phyloP scores from a whole-genome alignment of 2,797 vertebrate genomes.

The Rhinella marina region DNA sequence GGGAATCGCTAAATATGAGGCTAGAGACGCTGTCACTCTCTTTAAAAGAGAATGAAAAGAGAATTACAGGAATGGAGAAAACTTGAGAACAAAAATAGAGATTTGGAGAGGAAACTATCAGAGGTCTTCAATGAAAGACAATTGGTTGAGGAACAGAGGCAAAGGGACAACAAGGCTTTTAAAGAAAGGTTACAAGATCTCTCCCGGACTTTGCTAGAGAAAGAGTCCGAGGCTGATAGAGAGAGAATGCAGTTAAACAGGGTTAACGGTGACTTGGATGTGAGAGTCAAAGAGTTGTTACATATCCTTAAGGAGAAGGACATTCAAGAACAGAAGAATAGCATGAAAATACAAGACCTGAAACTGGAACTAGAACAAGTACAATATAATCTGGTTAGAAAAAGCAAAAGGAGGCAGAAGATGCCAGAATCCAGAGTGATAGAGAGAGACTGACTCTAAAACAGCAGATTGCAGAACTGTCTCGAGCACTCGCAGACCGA shows the following conservation, averaged over 20 bases:
- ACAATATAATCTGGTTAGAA: not conserved
- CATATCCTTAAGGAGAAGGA: constrained; percentile 18
- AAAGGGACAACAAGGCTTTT: constrained; percentile 3
- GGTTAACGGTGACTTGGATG: not conserved
- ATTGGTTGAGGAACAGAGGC: not conserved
- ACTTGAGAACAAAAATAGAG: constrained; percentile 10
- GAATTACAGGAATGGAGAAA: not conserved
- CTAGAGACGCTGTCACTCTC: constrained; percentile 3
- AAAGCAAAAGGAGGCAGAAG: not conserved
- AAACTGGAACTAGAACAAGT: not conserved
- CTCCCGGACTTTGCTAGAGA: not conserved
- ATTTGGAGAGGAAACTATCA: constrained; percentile 17
- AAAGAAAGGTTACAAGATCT: not conserved
- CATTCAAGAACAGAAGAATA: constrained; percentile 8
- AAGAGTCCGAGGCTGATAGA: not conserved
- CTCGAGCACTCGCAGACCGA: constrained; percentile 7
- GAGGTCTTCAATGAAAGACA: not conserved
- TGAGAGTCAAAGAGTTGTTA: constrained; percentile 15
- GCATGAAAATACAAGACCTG: not conserved
- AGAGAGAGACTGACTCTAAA: not conserved
- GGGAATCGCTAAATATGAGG: not conserved
- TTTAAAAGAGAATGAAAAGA: constrained; percentile 11
- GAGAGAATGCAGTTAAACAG: constrained; percentile 18
- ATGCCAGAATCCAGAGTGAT: not conserved
- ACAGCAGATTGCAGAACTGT: constrained; percentile 9